Evolutionary conservation across 2,888 invertebrate genomes (phyloP), one percentile per base, ranked within the genome.

Genomic region (Gandaritis pyraliata): DNA sequence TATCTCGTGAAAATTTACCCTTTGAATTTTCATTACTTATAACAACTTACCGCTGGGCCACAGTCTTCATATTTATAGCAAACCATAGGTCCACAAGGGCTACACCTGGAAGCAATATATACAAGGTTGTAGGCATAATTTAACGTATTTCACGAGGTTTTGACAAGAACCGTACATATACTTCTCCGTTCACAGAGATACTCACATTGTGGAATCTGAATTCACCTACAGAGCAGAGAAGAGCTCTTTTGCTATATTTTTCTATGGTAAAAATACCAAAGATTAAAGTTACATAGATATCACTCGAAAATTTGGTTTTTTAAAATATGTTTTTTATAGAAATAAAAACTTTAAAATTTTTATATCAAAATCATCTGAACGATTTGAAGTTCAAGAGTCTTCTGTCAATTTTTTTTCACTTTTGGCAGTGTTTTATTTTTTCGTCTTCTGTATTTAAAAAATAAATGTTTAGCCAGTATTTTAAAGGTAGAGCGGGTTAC

Each of bases 1-100:
- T 23, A 5, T 33, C 13, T 47, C 4, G 23, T 38, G 5, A 41
- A 29, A n/a, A 23, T 23, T 15, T 45, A 18, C 29, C 18, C 11
- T n/a, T 43, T 30, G 6, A 52, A 48, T 4, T 8, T 18, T 23
- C 36, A 16, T 11, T 45, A 0, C 23, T 11, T 45, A 0, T 23
- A 30, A 10, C 18, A 5, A 74, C 90, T 85, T 76, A 93, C 92
- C 76, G 90, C 78, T 64, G 90, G 90, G 68, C 92, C 92, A 68
- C 88, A 90, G 72, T 93, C 92, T 84, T 92, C 91, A 71, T 93
- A 93, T 83, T 89, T 92, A 72, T 92, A 92, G 72, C 92, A 92
- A 64, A 92, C 88, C 86, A 89, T 88, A 59, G 88, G 90, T 65
- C 91, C 89, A 79, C 90, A 90, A 50, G 92, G 90, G 49, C 88